phyloP scores from a whole-genome alignment of 1,140 invertebrate species.

The Danaus melanippus region DNA sequence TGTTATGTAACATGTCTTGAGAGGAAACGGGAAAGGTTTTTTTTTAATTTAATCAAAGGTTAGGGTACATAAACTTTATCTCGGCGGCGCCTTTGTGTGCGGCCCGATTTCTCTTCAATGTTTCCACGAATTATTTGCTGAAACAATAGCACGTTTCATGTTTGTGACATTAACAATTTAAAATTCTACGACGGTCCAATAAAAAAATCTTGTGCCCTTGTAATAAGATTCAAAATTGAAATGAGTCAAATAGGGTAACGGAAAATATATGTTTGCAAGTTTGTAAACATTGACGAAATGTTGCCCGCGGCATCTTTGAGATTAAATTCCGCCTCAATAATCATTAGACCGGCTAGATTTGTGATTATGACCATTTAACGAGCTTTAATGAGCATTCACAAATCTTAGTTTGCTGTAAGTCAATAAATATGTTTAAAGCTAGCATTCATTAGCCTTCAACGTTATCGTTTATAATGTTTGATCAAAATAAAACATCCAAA shows the following conservation, averaged over 20 bases:
- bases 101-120: constrained; percentile 57
- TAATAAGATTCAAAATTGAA: constrained; percentile 25
- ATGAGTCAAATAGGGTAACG: constrained; percentile 7
- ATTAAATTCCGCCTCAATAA: constrained; percentile 60
- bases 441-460: too few relatives aligned
- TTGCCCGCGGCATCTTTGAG: constrained; percentile 57
- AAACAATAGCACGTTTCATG: constrained; percentile 62
- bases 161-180: constrained; percentile 39
- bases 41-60: constrained; percentile 31
- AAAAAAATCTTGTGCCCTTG: background rate
- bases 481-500: too few relatives aligned
- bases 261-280: constrained; percentile 27
- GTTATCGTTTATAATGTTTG: too few relatives aligned
- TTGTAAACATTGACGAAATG: constrained; percentile 56
- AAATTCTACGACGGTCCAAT: background rate
- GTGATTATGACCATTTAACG: constrained; percentile 41
- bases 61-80: constrained; percentile 35
- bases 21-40: background rate
- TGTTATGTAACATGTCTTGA: too few relatives aligned
- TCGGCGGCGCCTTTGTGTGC: constrained; percentile 44
- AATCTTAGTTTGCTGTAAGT: constrained; percentile 11
- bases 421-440: constrained; percentile 8
- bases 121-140: constrained; percentile 67
- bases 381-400: constrained; percentile 34
- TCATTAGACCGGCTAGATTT: constrained; percentile 55